phyloP scores from a whole-genome alignment of 2,797 vertebrate species.

The Chelonia mydas region DNA sequence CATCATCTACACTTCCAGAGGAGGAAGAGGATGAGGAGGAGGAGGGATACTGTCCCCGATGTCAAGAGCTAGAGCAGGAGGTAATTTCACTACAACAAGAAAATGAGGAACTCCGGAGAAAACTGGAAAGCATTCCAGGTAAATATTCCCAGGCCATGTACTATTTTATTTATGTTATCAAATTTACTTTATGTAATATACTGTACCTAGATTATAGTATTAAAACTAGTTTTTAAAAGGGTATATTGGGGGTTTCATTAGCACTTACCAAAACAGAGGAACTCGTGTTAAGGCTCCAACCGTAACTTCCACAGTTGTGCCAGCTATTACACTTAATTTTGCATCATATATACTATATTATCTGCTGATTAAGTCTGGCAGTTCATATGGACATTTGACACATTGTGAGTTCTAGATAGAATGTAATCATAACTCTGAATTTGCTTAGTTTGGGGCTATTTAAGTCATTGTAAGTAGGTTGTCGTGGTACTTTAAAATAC shows the following conservation, averaged over 20 bases:
- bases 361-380: background rate
- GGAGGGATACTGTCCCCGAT: constrained; percentile 93
- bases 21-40: constrained; percentile 97
- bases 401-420: background rate
- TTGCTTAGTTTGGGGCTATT: background rate
- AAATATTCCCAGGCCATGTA: constrained; percentile 9
- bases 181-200: background rate
- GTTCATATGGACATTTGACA: background rate
- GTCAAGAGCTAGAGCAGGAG: constrained; percentile 97
- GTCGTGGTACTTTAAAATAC: background rate
- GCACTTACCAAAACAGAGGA: background rate
- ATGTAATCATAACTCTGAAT: background rate
- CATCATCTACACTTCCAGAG: constrained; percentile 95
- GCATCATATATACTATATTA: background rate
- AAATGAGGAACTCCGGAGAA: constrained; percentile 96
- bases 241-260: background rate
- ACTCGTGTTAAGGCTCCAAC: background rate
- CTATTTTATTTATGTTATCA: background rate
- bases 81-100: constrained; percentile 98
- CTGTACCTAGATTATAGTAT: background rate
- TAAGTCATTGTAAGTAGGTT: background rate
- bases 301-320: background rate
- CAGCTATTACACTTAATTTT: background rate
- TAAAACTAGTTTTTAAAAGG: background rate
- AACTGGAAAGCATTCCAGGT: constrained; percentile 96